Evolutionary conservation across 2,113 vertebrate species (phyloP).

Genomic region (Cyprinodon brontotheroides): DNA sequence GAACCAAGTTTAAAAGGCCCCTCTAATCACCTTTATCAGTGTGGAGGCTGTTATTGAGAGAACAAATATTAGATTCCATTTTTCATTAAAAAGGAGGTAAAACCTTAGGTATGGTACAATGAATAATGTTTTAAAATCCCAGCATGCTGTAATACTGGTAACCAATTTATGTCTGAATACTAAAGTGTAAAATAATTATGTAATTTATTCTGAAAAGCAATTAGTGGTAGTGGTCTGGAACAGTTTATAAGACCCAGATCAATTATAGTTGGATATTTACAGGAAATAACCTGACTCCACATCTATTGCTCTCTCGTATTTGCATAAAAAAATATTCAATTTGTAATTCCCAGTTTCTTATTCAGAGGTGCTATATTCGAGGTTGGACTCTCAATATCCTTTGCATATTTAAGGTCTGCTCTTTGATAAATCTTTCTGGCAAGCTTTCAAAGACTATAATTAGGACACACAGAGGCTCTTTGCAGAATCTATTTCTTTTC

Average conservation of each 20-base stretch:
- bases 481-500: conserved; percentile 23
- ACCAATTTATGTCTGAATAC: neutral
- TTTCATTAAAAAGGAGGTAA: neutral
- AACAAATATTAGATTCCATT: too few relatives aligned
- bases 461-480: conserved; percentile 44
- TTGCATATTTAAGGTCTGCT: conserved; percentile 36
- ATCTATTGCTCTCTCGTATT: neutral
- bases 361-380: conserved; percentile 5
- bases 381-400: conserved; percentile 34
- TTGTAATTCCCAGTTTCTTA: conserved; percentile 5
- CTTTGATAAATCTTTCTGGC: conserved; percentile 47
- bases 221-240: neutral
- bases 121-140: neutral
- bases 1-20: too few relatives aligned
- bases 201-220: neutral
- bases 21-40: too few relatives aligned
- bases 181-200: neutral
- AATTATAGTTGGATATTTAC: neutral
- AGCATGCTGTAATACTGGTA: neutral
- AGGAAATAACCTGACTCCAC: neutral
- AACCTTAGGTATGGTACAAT: neutral
- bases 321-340: conserved; percentile 2
- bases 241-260: neutral
- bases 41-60: too few relatives aligned
- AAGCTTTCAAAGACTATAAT: conserved; percentile 52